A percentile compares a stretch with the other conserved stretches of the same genome.
Evolutionary conservation across 2,797 vertebrate genomes (phyloP).

Genomic region (Hyperoplus lanceolatus): DNA sequence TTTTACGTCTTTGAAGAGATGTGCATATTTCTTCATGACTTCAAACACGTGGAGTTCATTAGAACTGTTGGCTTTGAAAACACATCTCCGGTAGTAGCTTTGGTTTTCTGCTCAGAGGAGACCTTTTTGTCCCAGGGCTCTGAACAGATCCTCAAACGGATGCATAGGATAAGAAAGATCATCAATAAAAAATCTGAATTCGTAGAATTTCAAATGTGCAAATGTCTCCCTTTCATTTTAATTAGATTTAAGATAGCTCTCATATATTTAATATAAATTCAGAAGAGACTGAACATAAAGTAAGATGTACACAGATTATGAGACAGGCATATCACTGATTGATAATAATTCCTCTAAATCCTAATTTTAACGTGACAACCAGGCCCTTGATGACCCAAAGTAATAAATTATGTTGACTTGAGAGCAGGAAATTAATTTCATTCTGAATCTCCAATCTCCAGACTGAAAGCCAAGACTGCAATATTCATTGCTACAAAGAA

Average conservation of each 20-base stretch:
- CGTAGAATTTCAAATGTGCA: conserved; percentile 40
- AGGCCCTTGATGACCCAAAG: conserved; percentile 8
- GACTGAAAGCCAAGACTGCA: conserved; percentile 7
- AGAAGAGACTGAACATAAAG: conserved; percentile 10
- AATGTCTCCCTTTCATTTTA: conserved; percentile 46
- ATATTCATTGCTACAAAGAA: conserved; percentile 31
- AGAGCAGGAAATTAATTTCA: conserved; percentile 18
- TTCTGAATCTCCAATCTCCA: conserved; percentile 5
- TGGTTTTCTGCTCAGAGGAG: conserved; percentile 40
- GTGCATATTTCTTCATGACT: conserved; percentile 22
- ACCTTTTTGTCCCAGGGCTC: conserved; percentile 25
- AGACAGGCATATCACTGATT: conserved; percentile 42
- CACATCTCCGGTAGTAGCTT: conserved; percentile 42
- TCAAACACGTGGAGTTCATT: conserved; percentile 61
- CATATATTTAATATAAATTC: conserved; percentile 23
- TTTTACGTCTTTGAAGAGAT: conserved; percentile 22
- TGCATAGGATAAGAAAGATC: conserved; percentile 40
- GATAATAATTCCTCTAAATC: conserved; percentile 49
- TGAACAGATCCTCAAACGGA: conserved; percentile 54
- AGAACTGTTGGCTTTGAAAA: conserved; percentile 61
- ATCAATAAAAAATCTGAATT: conserved; percentile 48
- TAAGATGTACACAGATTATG: conserved; percentile 11
- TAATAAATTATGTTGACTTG: conserved; percentile 44
- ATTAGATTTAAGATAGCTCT: neutral
- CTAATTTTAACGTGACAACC: conserved; percentile 31